Base-by-base conservation (phyloP, 2,888 invertebrate genomes). In the Incurvaria masculella region DNA sequence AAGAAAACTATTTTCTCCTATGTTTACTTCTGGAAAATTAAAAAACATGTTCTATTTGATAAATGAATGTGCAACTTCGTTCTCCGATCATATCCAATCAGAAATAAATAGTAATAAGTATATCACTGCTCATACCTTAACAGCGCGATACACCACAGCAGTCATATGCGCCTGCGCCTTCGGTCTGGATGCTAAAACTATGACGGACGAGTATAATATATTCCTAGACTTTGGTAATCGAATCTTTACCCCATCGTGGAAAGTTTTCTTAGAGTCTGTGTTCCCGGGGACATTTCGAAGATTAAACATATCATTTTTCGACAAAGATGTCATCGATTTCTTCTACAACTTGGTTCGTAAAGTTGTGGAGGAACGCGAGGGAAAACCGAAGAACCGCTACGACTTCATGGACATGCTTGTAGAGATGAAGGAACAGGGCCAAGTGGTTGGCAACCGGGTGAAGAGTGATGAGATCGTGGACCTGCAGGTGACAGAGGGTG, bases 341-440 rank as follows among this genome's bases (percentile, higher is more conserved):
- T 23, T 50, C 4, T 38, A 44, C 14, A 38, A 14, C 14, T n/a
- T 33, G 11, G 33, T 50, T 19, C 43, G 47, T 44, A 2, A 47
- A 33, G 14, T 33, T 8, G 33, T 33, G 33, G 14, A 11, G 11
- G 33, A 33, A 8, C 33, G 33, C 14, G 11, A 33, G 14, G 33
- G 33, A 33, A 33, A 33, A 11, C 33, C 33, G 33, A 33, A 33
- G 14, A 14, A 14, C 14, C 44, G 66, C 39, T 61, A 61, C 8
- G 67, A 69, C 45, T 68, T 68, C 19, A 64, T 69, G 61, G 66
- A 68, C 56, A 55, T 67, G 19, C 33, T 52, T 5, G 18, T 52
- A 16, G 50, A 43, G 16, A 16, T 52, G 17, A 52, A 51, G 41
- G 46, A 45, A 2, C 38, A 51, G 20, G 53, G 49, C 4, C 4